Evolutionary conservation across 2,888 invertebrate genomes (phyloP), one percentile per base, ranked within the genome.

Genomic region (Herminia tarsipennalis): DNA sequence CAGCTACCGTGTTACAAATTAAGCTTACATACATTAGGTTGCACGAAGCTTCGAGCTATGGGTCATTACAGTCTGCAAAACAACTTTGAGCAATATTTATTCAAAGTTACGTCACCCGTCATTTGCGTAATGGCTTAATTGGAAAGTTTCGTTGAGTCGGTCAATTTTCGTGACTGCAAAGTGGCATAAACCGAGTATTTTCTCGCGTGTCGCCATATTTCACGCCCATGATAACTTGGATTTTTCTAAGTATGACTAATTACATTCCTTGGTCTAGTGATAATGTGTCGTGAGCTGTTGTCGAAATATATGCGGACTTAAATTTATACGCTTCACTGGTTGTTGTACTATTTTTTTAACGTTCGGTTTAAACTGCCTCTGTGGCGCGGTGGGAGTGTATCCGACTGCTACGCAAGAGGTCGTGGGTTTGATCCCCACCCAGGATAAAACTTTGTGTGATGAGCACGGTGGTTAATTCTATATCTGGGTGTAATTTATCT

Each of bases 71-170:
- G 54, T 51, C 59, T 44, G 61, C 67, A 64, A 70, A 69, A 73
- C 62, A 71, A 69, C 64, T 60, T 62, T 17, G 64, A 39, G 48
- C 69, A 56, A 71, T 77, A 77, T 82, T 72, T 78, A 72, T 75
- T 66, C 65, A 61, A 70, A 75, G 75, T 75, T 69, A 73, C 66
- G 66, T 70, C 66, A 70, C 62, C 76, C 70, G 73, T 76, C 76
- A 78, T 78, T 80, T 78, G 74, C 62, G 68, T 86, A 88, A 88
- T 86, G 81, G 81, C 87, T 86, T 88, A 88, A 88, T 88, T 85
- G 81, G 86, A 84, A 86, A 81, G 81, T 84, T 86, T 83, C 79
- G 78, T 78, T 81, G 74, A 75, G 73, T 66, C 71, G 77, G 76
- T 78, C 80, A 74, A 81, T 81, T 79, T 78, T 79, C 73, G 69